phyloP scores from a whole-genome alignment of 2,888 invertebrate species.

The Carpatolechia fugitivella region DNA sequence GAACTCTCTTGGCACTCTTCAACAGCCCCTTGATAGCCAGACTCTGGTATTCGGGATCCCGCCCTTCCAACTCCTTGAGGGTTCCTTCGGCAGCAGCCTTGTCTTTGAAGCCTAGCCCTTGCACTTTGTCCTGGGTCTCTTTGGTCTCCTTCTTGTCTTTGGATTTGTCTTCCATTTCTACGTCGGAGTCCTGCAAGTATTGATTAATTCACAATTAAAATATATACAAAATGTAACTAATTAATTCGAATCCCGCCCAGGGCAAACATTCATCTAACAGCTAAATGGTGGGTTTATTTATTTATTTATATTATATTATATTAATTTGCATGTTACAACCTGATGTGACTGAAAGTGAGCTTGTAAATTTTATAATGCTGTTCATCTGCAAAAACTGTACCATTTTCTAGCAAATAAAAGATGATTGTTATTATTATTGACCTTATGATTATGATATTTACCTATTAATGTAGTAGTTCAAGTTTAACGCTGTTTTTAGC shows the following conservation, averaged over 20 bases:
- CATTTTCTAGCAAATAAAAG: no score
- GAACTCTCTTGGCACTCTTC: slow-evolving; percentile 84
- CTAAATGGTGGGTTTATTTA: no score
- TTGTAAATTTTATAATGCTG: no score
- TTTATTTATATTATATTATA: no score
- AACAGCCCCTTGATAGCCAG: slow-evolving; percentile 85
- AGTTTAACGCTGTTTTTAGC: no score
- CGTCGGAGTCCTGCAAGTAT: slow-evolving; percentile 64
- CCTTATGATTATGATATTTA: no score
- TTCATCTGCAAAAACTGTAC: no score
- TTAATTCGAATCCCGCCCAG: neutral
- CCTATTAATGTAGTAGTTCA: no score
- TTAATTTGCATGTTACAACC: no score
- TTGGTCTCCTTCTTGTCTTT: slow-evolving; percentile 44
- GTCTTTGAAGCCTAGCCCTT: slow-evolving; percentile 88
- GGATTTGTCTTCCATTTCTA: slow-evolving; percentile 63
- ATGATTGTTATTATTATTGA: no score
- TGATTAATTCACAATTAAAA: neutral
- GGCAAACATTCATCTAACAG: no score
- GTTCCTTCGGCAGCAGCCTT: slow-evolving; percentile 85
- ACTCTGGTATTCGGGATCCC: slow-evolving; percentile 88
- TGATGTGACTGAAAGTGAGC: no score
- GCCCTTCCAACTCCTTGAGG: slow-evolving; percentile 80
- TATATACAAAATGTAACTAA: neutral
- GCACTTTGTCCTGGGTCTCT: slow-evolving; percentile 79